Percentiles rank a stretch among this genome's conserved stretches.
Evolutionary conservation across 1,140 invertebrate genomes (phyloP).

Genomic region (Sweltsa coloradensis): DNA sequence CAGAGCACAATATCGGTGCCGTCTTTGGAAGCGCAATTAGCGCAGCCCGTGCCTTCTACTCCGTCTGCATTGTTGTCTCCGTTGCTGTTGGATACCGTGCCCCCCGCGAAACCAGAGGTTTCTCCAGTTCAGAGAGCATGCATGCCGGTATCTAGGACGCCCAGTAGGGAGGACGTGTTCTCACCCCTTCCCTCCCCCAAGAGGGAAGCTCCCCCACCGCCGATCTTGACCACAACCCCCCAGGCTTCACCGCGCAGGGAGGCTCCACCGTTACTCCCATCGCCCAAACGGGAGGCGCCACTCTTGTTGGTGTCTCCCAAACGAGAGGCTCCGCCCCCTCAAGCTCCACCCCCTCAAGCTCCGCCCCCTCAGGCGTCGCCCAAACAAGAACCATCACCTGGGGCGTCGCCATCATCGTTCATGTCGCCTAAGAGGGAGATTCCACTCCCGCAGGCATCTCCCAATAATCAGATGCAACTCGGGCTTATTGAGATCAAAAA

Average conservation of each 20-base stretch:
- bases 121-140: background rate
- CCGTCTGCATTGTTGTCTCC: conserved; percentile 34
- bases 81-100: conserved; percentile 16
- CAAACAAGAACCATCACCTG: conserved; percentile 21
- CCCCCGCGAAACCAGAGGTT: conserved; percentile 3
- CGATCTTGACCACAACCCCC: background rate
- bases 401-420: too few relatives aligned
- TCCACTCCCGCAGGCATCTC: too few relatives aligned
- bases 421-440: too few relatives aligned
- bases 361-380: conserved; percentile 22
- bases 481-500: too few relatives aligned
- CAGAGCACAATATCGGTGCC: conserved; percentile 38
- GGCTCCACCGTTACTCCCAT: conserved; percentile 37
- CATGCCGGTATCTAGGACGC: too few relatives aligned
- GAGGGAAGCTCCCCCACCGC: background rate
- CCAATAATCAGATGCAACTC: too few relatives aligned
- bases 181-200: conserved; percentile 13
- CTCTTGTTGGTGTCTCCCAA: background rate
- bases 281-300: too few relatives aligned
- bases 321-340: too few relatives aligned
- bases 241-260: conserved; percentile 33
- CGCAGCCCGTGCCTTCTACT: conserved; percentile 51
- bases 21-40: conserved; percentile 58
- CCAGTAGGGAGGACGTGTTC: conserved; percentile 20
- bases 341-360: background rate